These are phyloP conservation scores for Pollenia griseotomentosa DNA, from an alignment of 2,888 invertebrate genomes.

Conservation along the genomic window DNA sequence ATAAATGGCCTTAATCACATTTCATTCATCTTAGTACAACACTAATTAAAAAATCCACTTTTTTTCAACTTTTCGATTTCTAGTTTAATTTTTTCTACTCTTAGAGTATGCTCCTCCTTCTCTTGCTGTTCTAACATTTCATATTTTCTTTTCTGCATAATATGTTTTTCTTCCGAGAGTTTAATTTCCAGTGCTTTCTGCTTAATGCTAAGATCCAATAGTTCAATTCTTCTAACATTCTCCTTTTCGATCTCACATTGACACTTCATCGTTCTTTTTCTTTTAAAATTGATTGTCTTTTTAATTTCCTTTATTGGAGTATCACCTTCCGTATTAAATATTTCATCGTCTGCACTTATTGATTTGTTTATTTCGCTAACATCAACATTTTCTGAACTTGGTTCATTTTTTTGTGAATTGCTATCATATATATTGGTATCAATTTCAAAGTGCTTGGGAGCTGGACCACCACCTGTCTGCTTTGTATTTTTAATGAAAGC, in stretches of 20 bases:
- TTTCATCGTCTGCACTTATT: background rate
- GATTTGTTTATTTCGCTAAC: background rate
- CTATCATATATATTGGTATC: background rate
- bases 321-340: background rate
- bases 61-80: background rate
- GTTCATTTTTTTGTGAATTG: background rate
- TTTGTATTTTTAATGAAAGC: background rate
- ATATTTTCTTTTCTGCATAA: background rate
- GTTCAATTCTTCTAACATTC: background rate
- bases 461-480: conserved; percentile 18
- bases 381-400: background rate
- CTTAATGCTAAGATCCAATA: conserved; percentile 14
- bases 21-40: background rate
- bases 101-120: conserved; percentile 3
- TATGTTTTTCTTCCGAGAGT: background rate
- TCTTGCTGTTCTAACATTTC: background rate
- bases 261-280: background rate
- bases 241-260: background rate
- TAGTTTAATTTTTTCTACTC: background rate
- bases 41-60: background rate
- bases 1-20: background rate
- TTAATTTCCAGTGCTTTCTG: background rate
- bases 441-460: conserved; percentile 18
- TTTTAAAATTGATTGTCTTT: background rate
- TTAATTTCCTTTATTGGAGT: too few relatives aligned